Evolutionary conservation across 2,113 vertebrate species (phyloP).

Genomic region (Elephantulus edwardii): DNA sequence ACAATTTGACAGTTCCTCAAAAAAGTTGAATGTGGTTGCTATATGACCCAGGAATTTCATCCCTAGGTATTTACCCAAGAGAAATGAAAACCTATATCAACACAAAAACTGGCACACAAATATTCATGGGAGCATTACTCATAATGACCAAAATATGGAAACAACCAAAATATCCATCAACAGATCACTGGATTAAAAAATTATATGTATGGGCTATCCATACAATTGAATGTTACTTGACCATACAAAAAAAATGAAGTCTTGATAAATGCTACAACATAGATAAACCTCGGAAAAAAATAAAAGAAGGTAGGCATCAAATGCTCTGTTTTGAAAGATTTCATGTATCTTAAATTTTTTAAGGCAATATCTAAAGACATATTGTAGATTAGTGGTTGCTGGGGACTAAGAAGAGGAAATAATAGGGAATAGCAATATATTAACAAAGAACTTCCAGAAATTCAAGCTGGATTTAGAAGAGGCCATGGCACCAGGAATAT

Average conservation of each 20-base stretch:
- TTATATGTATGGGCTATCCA: neutral
- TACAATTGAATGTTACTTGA: neutral
- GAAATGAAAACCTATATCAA: slow-evolving; percentile 7
- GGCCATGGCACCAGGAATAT: too few species aligned
- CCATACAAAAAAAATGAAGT: neutral
- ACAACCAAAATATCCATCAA: neutral
- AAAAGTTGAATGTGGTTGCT: slow-evolving; percentile 17
- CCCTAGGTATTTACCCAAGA: slow-evolving; percentile 15
- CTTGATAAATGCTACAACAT: neutral
- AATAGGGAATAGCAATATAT: neutral
- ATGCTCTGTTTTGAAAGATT: neutral
- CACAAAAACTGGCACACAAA: neutral
- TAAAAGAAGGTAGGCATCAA: neutral
- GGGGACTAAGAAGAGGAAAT: neutral
- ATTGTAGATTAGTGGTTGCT: neutral
- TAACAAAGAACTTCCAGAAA: neutral
- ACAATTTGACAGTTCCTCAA: neutral
- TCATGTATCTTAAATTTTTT: neutral
- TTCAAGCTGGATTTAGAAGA: too few species aligned
- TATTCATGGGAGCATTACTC: neutral
- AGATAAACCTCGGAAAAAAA: neutral
- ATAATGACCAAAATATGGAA: neutral
- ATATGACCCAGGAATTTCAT: slow-evolving; percentile 11
- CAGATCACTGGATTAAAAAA: neutral
- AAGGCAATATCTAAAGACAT: neutral